Conservation (phyloP, 1,140 invertebrate genomes). For the Chionoecetes opilio region DNA sequence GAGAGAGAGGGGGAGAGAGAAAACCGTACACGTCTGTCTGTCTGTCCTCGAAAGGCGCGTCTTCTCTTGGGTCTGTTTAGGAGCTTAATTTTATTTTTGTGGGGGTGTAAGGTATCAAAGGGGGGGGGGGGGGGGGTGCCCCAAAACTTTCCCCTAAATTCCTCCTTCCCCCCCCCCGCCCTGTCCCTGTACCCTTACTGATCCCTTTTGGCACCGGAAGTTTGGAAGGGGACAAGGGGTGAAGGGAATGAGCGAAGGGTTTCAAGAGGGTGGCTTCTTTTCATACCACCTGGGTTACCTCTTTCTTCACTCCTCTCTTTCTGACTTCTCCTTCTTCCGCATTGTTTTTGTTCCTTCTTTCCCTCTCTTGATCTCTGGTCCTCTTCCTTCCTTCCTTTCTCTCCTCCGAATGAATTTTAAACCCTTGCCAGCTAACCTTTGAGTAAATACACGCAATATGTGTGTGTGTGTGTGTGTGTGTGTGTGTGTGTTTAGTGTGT, state of each 20-base stretch:
- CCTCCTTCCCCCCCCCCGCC: neutral
- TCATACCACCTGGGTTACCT: neutral
- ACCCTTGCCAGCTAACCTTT: too few species aligned
- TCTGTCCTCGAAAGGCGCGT: neutral
- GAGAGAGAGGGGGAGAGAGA: too few species aligned
- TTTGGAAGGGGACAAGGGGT: neutral
- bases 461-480: neutral
- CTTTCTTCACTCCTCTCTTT: neutral
- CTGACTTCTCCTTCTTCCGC: neutral
- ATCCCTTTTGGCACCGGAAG: neutral
- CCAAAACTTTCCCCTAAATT: neutral
- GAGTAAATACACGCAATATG: too few species aligned
- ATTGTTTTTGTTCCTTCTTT: neutral
- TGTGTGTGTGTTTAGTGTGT: slow-evolving; percentile 19
- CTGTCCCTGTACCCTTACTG: neutral
- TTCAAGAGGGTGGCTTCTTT: neutral
- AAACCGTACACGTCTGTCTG: neutral
- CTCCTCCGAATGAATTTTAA: neutral
- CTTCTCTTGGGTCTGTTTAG: neutral
- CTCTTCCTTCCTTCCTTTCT: neutral
- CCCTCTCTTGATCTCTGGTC: neutral
- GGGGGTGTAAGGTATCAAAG: neutral
- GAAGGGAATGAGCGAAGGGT: neutral
- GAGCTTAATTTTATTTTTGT: neutral
- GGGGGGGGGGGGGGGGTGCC: too few species aligned